These are phyloP conservation scores for Thecophora atra DNA, from an alignment of 2,888 invertebrate genomes.

Conservation along the genomic window DNA sequence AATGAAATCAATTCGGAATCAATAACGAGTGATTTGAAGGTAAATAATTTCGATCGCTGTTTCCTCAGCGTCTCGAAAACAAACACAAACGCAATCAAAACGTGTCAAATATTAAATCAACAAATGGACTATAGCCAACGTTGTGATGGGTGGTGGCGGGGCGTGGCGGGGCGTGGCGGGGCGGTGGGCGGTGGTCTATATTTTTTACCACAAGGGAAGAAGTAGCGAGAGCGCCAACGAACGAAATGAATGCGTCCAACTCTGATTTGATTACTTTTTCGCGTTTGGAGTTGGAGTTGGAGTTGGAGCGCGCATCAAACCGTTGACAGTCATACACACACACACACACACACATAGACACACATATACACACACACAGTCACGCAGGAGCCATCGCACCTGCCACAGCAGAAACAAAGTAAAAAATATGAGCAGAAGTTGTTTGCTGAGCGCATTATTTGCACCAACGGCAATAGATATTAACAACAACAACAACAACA, in stretches of 20 bases:
- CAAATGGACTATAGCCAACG: constrained; percentile 2
- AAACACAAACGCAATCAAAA: constrained; percentile 29
- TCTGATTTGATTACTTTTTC: constrained; percentile 19
- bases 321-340: constrained; percentile 1
- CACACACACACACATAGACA: neutral
- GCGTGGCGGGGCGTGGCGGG: neutral
- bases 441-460: constrained; percentile 27
- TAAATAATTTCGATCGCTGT: neutral
- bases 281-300: no score
- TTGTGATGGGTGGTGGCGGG: no score
- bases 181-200: neutral
- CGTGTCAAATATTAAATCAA: constrained; percentile 32
- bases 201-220: neutral
- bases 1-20: neutral
- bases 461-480: constrained; percentile 1
- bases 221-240: neutral
- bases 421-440: constrained; percentile 25
- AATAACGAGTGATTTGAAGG: neutral
- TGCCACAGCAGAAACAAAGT: constrained; percentile 18
- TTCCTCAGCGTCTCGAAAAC: neutral
- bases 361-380: neutral
- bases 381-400: neutral
- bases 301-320: neutral
- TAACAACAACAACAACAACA: no score
- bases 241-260: constrained; percentile 6